Conservation (phyloP, 2,888 invertebrate species). For the Nemotelus nigrinus region DNA sequence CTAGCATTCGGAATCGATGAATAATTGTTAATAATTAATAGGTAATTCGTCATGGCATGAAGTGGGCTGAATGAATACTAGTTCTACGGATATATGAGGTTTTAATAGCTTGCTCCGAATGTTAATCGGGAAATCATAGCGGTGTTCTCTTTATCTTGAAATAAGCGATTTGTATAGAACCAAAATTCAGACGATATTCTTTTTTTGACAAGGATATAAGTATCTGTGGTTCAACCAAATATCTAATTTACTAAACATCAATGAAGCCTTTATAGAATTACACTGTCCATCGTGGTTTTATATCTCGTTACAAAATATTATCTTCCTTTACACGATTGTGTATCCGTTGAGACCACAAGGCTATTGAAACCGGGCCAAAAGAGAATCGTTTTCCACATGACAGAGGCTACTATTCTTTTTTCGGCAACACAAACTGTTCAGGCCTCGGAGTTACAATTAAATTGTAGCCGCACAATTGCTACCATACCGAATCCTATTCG, state of each 20-base stretch:
- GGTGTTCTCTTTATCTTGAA: too few species aligned
- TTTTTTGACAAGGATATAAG: too few species aligned
- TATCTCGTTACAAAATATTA: slow-evolving; percentile 29
- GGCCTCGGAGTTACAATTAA: slow-evolving; percentile 23
- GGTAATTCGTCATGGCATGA: too few species aligned
- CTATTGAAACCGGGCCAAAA: slow-evolving; percentile 35
- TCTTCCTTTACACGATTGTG: background rate
- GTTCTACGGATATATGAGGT: too few species aligned
- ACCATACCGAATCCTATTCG: slow-evolving; percentile 6
- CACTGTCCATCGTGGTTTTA: slow-evolving; percentile 42
- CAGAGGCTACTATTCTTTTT: slow-evolving; percentile 18
- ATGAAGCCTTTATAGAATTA: slow-evolving; percentile 38
- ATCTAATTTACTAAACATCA: slow-evolving; percentile 16
- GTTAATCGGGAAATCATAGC: too few species aligned
- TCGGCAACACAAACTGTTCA: slow-evolving; percentile 19
- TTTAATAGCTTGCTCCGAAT: too few species aligned
- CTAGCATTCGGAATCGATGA: too few species aligned
- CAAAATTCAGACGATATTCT: too few species aligned
- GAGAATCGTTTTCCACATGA: slow-evolving; percentile 43
- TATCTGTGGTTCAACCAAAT: slow-evolving; percentile 27
- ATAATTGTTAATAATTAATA: too few species aligned
- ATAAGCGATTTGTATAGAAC: too few species aligned
- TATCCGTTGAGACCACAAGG: slow-evolving; percentile 24
- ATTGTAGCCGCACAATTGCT: slow-evolving; percentile 28
- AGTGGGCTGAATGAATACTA: too few species aligned